Conservation (phyloP, 1,140 invertebrate species). For the Dendrolimus punctatus region DNA sequence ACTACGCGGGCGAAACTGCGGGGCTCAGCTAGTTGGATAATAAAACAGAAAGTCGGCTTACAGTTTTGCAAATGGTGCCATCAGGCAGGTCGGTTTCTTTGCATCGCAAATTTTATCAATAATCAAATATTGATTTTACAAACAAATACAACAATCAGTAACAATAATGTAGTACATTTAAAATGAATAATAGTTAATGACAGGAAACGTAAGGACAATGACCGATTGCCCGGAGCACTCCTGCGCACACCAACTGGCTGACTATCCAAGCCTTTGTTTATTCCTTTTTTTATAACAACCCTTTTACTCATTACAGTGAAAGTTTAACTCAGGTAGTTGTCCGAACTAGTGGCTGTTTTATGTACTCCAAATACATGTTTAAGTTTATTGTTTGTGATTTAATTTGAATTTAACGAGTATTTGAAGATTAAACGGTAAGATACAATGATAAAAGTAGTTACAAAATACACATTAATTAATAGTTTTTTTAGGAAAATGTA, state of each 20-base stretch:
- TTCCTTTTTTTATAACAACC: conserved; percentile 11
- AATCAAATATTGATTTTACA: conserved; percentile 5
- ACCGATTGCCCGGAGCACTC: conserved; percentile 34
- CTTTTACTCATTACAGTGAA: conserved; percentile 1
- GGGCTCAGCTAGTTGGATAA: too few relatives aligned
- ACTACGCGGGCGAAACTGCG: too few relatives aligned
- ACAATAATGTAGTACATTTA: conserved; percentile 9
- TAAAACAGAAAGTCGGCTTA: too few relatives aligned
- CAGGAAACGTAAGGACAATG: conserved; percentile 27
- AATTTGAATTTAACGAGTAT: not conserved
- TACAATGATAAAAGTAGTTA: too few relatives aligned
- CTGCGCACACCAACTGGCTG: conserved; percentile 15
- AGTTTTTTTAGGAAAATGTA: too few relatives aligned
- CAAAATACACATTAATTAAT: too few relatives aligned
- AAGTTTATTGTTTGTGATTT: too few relatives aligned
- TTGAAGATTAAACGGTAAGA: not conserved
- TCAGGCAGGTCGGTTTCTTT: too few relatives aligned
- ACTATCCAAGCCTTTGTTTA: conserved; percentile 11
- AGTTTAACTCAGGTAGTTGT: not conserved
- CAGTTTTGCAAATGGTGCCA: too few relatives aligned
- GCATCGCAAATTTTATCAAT: too few relatives aligned
- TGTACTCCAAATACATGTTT: too few relatives aligned
- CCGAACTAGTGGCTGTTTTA: too few relatives aligned
- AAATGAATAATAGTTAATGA: conserved; percentile 20
- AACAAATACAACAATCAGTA: conserved; percentile 5